A percentile compares a stretch with the other conserved stretches of the same genome.
Evolutionary conservation across 2,888 invertebrate genomes (phyloP).

Genomic region (Tillus elongatus): DNA sequence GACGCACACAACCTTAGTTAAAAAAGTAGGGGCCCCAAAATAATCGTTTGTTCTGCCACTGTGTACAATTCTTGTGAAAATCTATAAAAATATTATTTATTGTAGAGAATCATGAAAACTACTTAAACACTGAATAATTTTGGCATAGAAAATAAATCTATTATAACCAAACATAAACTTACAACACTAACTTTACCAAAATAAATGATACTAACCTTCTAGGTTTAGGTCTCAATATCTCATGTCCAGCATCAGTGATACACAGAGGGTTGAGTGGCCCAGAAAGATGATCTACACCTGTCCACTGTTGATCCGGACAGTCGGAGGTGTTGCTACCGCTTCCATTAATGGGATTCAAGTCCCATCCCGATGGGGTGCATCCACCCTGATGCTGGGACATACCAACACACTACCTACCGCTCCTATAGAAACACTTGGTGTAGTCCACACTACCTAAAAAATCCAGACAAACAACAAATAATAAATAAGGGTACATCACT

Average conservation of each 20-base stretch:
- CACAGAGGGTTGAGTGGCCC: constrained; percentile 56
- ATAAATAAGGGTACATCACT: neutral
- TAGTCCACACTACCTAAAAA: too few species aligned
- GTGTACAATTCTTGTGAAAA: too few species aligned
- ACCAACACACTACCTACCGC: constrained; percentile 16
- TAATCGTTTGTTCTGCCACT: too few species aligned
- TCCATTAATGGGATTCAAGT: constrained; percentile 30
- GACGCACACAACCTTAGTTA: too few species aligned
- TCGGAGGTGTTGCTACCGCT: constrained; percentile 25
- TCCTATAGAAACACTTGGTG: too few species aligned
- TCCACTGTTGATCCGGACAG: constrained; percentile 35
- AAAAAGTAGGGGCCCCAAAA: too few species aligned
- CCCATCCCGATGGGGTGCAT: constrained; percentile 34
- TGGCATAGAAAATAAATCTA: too few species aligned
- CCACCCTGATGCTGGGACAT: constrained; percentile 28
- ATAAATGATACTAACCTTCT: constrained; percentile 70
- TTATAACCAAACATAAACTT: too few species aligned
- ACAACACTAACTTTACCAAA: too few species aligned
- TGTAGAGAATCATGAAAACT: too few species aligned
- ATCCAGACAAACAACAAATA: neutral
- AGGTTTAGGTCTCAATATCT: constrained; percentile 77
- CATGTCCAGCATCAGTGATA: constrained; percentile 68
- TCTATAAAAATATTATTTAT: too few species aligned
- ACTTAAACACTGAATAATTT: too few species aligned
- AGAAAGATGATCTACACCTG: constrained; percentile 51